A percentile compares a stretch with the other conserved stretches of the same genome.
Conservation (phyloP, 2,888 invertebrate genomes). For the Stenichneumon culpator region DNA sequence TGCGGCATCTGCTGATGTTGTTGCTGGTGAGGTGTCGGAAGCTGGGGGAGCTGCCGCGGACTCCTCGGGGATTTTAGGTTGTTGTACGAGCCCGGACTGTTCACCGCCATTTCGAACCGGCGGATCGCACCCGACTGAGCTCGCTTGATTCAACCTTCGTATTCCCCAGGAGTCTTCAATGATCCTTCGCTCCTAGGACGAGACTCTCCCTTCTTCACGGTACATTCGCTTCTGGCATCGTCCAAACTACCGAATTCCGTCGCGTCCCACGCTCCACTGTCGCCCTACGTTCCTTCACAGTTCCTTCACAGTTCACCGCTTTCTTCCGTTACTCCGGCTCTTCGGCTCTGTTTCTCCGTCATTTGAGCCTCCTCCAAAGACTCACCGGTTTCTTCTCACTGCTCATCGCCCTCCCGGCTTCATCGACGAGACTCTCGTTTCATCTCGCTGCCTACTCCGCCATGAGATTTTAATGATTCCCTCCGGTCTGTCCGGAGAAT, state of each 20-base stretch:
- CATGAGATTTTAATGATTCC: not conserved
- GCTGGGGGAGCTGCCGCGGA: conserved; percentile 87
- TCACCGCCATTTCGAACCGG: conserved; percentile 86
- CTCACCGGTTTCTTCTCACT: not conserved
- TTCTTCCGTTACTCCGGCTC: not conserved
- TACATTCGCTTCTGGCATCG: not conserved
- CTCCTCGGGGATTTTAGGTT: conserved; percentile 87
- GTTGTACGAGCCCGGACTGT: conserved; percentile 87
- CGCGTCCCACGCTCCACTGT: not conserved
- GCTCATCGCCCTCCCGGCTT: not conserved
- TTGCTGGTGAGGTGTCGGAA: conserved; percentile 83
- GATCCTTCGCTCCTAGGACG: not conserved
- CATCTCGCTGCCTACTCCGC: not conserved
- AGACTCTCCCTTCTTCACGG: not conserved
- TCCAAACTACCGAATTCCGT: not conserved
- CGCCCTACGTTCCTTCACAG: not conserved
- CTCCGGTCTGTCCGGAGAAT: not conserved
- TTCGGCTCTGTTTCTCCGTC: not conserved
- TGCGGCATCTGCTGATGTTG: conserved; percentile 86
- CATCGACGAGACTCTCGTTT: not conserved
- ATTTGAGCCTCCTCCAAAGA: not conserved
- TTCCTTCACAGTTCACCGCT: not conserved
- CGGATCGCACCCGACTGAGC: not conserved
- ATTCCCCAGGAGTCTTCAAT: not conserved
- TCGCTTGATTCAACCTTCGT: not conserved